phyloP scores from a whole-genome alignment of 2,113 vertebrate species.

The Tetraodon nigroviridis region DNA sequence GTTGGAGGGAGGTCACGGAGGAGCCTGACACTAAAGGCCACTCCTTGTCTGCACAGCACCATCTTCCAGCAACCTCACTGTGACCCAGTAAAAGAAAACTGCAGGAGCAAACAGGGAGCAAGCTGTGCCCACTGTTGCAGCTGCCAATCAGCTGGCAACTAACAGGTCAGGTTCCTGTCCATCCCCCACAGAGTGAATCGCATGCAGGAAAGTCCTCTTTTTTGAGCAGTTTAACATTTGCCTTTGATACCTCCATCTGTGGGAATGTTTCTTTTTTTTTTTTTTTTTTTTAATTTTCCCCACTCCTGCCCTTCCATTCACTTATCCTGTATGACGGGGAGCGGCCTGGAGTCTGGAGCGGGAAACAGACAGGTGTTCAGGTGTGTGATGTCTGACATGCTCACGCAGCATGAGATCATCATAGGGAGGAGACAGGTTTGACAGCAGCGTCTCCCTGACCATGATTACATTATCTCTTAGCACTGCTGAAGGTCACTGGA shows the following conservation, averaged over 20 bases:
- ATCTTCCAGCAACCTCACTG: slow-evolving; percentile 31
- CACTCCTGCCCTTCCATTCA: slow-evolving; percentile 36
- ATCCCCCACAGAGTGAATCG: not conserved
- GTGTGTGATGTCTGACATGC: slow-evolving; percentile 73
- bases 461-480: slow-evolving; percentile 76
- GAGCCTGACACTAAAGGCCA: slow-evolving; percentile 49
- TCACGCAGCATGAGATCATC: slow-evolving; percentile 68
- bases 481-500: slow-evolving; percentile 68
- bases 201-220: no score
- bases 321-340: slow-evolving; percentile 23
- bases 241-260: not conserved
- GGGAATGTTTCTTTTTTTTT: slow-evolving; percentile 1
- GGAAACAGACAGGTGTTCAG: slow-evolving; percentile 68
- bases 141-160: slow-evolving; percentile 63
- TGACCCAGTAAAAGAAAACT: slow-evolving; percentile 53
- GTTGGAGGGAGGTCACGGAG: slow-evolving; percentile 45
- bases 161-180: slow-evolving; percentile 3
- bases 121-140: slow-evolving; percentile 51
- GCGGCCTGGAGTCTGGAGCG: slow-evolving; percentile 22
- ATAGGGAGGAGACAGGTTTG: slow-evolving; percentile 60
- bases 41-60: slow-evolving; percentile 44
- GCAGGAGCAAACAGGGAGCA: slow-evolving; percentile 53
- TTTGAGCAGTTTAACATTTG: no score
- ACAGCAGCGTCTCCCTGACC: slow-evolving; percentile 70
- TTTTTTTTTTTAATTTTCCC: not conserved